Evolutionary conservation across 2,797 vertebrate genomes (phyloP).

Genomic region (Aulostomus chinensis): DNA sequence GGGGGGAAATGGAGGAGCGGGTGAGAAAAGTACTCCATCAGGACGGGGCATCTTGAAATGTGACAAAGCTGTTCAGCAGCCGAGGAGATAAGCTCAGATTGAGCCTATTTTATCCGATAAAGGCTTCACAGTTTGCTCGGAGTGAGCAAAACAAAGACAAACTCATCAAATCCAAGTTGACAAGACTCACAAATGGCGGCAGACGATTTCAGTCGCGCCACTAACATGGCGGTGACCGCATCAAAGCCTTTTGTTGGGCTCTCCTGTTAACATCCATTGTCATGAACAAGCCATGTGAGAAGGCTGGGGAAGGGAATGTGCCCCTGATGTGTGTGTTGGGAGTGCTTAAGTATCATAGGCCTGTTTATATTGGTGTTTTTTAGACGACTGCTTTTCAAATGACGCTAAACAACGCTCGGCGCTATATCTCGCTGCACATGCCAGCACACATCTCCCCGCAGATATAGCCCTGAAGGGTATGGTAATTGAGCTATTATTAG

Average conservation of each 20-base stretch:
- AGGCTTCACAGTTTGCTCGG: constrained; percentile 61
- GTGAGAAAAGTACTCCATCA: constrained; percentile 82
- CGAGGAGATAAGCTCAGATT: constrained; percentile 80
- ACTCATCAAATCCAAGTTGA: constrained; percentile 72
- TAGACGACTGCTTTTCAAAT: constrained; percentile 53
- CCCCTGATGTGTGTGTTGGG: constrained; percentile 17
- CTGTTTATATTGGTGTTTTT: constrained; percentile 36
- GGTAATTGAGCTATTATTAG: constrained; percentile 73
- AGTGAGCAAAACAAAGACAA: constrained; percentile 76
- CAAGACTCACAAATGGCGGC: constrained; percentile 56
- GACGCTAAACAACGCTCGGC: constrained; percentile 40
- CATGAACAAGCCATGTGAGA: constrained; percentile 11
- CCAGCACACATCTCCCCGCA: constrained; percentile 59
- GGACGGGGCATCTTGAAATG: constrained; percentile 82
- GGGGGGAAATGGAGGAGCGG: constrained; percentile 49
- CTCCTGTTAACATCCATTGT: constrained; percentile 60
- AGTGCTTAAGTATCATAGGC: constrained; percentile 26
- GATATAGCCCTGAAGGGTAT: constrained; percentile 66
- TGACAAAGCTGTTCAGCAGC: constrained; percentile 82
- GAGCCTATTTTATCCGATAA: constrained; percentile 77
- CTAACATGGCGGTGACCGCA: constrained; percentile 35
- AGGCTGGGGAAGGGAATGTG: constrained; percentile 31
- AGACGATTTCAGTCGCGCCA: constrained; percentile 46
- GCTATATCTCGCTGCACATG: constrained; percentile 47
- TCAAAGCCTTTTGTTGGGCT: constrained; percentile 59